phyloP scores from a whole-genome alignment of 2,797 vertebrate species.

The Helicolenus hilgendorfi region DNA sequence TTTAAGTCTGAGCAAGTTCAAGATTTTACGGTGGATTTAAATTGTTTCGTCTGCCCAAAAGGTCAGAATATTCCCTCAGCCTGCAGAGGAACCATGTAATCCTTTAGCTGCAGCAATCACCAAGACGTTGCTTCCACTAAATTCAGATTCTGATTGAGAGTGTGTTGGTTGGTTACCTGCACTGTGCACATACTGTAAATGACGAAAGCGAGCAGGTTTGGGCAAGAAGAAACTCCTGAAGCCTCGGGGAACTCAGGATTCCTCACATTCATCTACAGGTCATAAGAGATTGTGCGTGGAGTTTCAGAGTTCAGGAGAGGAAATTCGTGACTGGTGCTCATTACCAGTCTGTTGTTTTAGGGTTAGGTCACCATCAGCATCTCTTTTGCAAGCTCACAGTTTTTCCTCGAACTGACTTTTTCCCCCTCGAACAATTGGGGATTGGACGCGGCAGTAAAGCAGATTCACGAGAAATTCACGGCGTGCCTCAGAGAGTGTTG shows the following conservation, averaged over 20 bases:
- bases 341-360: background rate
- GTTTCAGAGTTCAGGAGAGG: background rate
- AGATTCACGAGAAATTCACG: conserved; percentile 33
- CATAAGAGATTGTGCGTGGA: background rate
- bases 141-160: background rate
- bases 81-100: background rate
- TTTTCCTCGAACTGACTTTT: background rate
- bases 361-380: background rate
- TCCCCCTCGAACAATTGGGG: background rate
- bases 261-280: conserved; percentile 22
- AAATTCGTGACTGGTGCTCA: background rate
- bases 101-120: background rate
- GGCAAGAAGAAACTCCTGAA: conserved; percentile 52
- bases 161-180: background rate
- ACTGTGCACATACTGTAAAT: conserved; percentile 1
- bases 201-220: conserved; percentile 33
- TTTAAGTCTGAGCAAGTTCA: background rate
- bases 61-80: background rate
- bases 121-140: background rate
- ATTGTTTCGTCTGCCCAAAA: background rate
- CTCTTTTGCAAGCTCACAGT: background rate
- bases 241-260: conserved; percentile 42
- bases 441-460: background rate
- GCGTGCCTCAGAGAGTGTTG: conserved; percentile 32
- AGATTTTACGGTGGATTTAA: background rate